Evolutionary conservation across 2,797 vertebrate genomes (phyloP).

Genomic region (Fistularia tabacaria): DNA sequence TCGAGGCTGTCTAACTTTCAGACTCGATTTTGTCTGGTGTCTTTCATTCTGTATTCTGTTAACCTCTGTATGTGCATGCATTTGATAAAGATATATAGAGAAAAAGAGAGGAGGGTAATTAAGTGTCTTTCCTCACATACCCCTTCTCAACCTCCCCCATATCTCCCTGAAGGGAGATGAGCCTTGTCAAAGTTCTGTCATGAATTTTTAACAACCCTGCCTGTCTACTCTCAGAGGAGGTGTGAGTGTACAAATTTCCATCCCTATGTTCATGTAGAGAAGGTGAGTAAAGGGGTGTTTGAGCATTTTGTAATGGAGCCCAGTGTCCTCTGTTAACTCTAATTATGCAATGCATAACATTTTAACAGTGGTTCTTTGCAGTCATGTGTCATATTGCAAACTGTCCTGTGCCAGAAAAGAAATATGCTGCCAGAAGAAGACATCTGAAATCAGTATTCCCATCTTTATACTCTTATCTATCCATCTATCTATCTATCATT

Average conservation of each 20-base stretch:
- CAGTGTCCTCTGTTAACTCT: too few species aligned
- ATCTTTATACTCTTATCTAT: too few species aligned
- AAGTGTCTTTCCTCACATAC: slow-evolving; percentile 45
- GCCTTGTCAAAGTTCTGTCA: slow-evolving; percentile 67
- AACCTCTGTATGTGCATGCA: slow-evolving; percentile 19
- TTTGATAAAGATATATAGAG: slow-evolving; percentile 31
- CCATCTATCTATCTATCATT: too few species aligned
- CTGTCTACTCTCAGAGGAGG: slow-evolving; percentile 43
- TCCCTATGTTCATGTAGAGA: slow-evolving; percentile 18
- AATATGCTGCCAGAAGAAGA: too few species aligned
- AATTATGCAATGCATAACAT: too few species aligned
- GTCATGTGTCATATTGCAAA: too few species aligned
- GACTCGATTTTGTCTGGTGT: too few species aligned
- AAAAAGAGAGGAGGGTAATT: slow-evolving; percentile 45
- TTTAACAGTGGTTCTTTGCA: too few species aligned
- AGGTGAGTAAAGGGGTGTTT: slow-evolving; percentile 2
- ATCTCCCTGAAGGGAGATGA: slow-evolving; percentile 59
- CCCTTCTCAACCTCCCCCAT: slow-evolving; percentile 28
- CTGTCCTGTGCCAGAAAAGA: too few species aligned
- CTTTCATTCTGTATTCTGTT: not conserved
- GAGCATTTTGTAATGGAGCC: too few species aligned
- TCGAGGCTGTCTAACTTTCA: not conserved
- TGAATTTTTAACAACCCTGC: slow-evolving; percentile 71
- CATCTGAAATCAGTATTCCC: too few species aligned
- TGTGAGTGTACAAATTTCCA: slow-evolving; percentile 21